A percentile compares a stretch with the other conserved stretches of the same genome.
These are phyloP conservation scores for Leptopterna dolabrata DNA, from an alignment of 2,888 invertebrate genomes.

Conservation along the genomic window DNA sequence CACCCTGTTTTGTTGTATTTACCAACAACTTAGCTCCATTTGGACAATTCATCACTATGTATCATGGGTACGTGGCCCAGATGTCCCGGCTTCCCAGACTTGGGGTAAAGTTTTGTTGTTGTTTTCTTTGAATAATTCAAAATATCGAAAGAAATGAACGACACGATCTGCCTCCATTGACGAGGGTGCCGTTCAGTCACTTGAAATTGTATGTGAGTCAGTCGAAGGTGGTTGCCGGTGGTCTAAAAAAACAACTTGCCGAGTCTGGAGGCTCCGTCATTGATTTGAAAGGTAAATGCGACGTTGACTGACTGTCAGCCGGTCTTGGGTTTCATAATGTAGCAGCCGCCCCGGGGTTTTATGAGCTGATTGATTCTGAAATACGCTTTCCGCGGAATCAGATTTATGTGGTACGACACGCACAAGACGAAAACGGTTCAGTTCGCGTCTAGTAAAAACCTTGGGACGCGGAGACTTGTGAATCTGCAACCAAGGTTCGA, in stretches of 20 bases:
- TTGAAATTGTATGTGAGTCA: not conserved
- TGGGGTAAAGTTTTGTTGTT: not conserved
- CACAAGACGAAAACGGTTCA: not conserved
- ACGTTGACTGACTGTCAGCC: slow-evolving; percentile 5
- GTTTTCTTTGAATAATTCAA: slow-evolving; percentile 17
- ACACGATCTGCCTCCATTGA: slow-evolving; percentile 2
- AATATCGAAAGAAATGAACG: slow-evolving; percentile 7
- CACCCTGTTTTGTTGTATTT: not conserved
- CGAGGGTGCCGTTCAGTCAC: slow-evolving; percentile 8
- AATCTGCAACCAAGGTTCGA: slow-evolving; percentile 22
- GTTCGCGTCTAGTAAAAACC: not conserved
- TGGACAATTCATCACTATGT: not conserved
- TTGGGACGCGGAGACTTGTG: not conserved
- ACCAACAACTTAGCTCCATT: not conserved
- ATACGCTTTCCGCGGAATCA: slow-evolving; percentile 26
- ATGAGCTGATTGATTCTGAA: slow-evolving; percentile 26
- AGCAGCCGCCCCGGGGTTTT: not conserved
- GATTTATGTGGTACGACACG: not conserved
- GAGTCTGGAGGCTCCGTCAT: slow-evolving; percentile 38
- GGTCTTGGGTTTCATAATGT: slow-evolving; percentile 21
- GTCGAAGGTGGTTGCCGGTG: slow-evolving; percentile 7
- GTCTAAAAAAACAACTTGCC: slow-evolving; percentile 43
- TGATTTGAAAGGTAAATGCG: slow-evolving; percentile 30
- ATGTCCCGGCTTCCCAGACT: not conserved
- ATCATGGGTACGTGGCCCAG: not conserved